These are phyloP conservation scores for Coptotermes formosanus DNA, from an alignment of 1,140 invertebrate genomes.

Conservation along the genomic window DNA sequence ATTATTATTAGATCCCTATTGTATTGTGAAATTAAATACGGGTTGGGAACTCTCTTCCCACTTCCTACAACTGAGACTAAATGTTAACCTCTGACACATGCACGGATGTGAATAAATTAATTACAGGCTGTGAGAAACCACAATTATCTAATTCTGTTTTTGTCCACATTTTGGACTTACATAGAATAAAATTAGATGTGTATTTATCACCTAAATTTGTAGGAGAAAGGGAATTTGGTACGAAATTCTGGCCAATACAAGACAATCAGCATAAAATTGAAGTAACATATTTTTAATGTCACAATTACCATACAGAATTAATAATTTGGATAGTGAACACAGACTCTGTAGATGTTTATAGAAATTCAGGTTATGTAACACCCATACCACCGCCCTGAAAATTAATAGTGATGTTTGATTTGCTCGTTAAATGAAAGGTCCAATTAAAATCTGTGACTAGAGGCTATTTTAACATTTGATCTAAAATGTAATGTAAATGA, in stretches of 20 bases:
- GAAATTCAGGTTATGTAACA: background rate
- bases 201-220: background rate
- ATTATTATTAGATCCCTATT: background rate
- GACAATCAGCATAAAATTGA: background rate
- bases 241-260: background rate
- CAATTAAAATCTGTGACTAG: background rate
- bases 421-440: background rate
- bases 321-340: background rate
- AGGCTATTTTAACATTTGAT: background rate
- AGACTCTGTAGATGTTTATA: background rate
- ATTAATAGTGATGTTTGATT: background rate
- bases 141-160: background rate
- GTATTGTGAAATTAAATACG: background rate
- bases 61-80: background rate
- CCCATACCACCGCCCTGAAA: background rate
- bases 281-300: background rate
- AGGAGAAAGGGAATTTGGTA: background rate
- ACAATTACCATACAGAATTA: background rate
- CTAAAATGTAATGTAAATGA: background rate
- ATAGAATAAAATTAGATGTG: background rate
- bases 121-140: background rate
- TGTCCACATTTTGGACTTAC: background rate
- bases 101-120: background rate
- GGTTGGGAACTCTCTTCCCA: background rate
- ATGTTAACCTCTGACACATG: background rate